phyloP scores from a whole-genome alignment of 1,140 invertebrate genomes.

The Meloidogyne exigua region DNA sequence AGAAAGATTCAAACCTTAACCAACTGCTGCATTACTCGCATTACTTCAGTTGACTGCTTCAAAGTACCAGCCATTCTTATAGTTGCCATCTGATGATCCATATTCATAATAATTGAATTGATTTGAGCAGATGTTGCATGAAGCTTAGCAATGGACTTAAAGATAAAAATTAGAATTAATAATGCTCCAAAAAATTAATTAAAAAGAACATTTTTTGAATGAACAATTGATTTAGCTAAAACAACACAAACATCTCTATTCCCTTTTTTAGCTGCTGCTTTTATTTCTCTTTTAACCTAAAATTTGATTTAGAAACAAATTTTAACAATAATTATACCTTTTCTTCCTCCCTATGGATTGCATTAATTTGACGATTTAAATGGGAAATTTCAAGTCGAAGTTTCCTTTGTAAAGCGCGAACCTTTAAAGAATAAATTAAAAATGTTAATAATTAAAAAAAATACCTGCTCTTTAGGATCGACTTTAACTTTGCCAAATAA shows the following conservation, averaged over 20 bases:
- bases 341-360: constrained; percentile 91
- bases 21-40: constrained; percentile 87
- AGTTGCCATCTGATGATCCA: constrained; percentile 94
- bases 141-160: constrained; percentile 8
- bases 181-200: not conserved
- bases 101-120: constrained; percentile 91
- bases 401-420: constrained; percentile 89
- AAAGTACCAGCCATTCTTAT: constrained; percentile 84
- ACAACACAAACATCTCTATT: constrained; percentile 90
- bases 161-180: not conserved
- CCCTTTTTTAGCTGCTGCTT: constrained; percentile 91
- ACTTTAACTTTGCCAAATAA: constrained; percentile 55
- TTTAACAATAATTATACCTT: constrained; percentile 69
- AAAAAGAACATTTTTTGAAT: constrained; percentile 77
- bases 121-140: constrained; percentile 81
- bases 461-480: constrained; percentile 69
- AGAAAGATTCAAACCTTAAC: constrained; percentile 50
- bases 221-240: constrained; percentile 89
- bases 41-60: constrained; percentile 88
- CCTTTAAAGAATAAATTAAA: constrained; percentile 3
- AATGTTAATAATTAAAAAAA: constrained; percentile 3
- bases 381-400: constrained; percentile 86
- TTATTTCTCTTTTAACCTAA: constrained; percentile 78
- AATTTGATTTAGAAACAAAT: constrained; percentile 17
- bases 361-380: constrained; percentile 86